Conservation (phyloP, 2,113 vertebrate species). For the Colistium nudipinnis region DNA sequence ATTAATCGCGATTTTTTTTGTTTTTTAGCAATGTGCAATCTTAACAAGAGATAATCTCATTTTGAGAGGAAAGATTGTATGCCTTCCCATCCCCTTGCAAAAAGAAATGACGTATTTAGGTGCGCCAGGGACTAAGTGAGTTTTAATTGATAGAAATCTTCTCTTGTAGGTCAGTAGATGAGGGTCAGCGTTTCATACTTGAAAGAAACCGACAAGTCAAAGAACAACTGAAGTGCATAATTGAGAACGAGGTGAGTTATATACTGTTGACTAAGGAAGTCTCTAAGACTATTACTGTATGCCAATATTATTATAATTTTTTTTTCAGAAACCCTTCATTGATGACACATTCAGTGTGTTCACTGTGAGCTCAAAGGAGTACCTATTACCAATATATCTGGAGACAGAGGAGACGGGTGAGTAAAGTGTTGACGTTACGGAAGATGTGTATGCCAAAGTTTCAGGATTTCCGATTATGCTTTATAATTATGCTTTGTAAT, state of each 20-base stretch:
- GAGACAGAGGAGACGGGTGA: constrained; percentile 32
- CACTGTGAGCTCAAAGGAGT: constrained; percentile 58
- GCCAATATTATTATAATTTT: too few relatives aligned
- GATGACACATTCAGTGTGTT: constrained; percentile 43
- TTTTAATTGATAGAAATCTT: background rate
- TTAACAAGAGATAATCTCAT: too few relatives aligned
- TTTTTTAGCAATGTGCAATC: too few relatives aligned
- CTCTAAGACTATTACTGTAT: too few relatives aligned
- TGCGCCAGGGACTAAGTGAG: too few relatives aligned
- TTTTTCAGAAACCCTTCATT: constrained; percentile 49
- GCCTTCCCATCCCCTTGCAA: too few relatives aligned
- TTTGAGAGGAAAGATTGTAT: too few relatives aligned
- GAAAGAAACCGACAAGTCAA: constrained; percentile 34
- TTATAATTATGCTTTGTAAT: background rate
- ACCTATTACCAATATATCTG: background rate
- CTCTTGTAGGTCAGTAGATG: constrained; percentile 17
- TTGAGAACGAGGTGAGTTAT: constrained; percentile 35
- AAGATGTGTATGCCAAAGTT: background rate
- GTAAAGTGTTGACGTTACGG: background rate
- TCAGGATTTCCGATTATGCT: background rate
- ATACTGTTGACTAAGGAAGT: too few relatives aligned
- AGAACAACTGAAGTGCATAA: background rate
- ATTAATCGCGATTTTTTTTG: too few relatives aligned
- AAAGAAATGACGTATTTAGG: too few relatives aligned
- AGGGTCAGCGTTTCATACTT: background rate